phyloP scores from a whole-genome alignment of 2,113 vertebrate species.

The Nestor notabilis region DNA sequence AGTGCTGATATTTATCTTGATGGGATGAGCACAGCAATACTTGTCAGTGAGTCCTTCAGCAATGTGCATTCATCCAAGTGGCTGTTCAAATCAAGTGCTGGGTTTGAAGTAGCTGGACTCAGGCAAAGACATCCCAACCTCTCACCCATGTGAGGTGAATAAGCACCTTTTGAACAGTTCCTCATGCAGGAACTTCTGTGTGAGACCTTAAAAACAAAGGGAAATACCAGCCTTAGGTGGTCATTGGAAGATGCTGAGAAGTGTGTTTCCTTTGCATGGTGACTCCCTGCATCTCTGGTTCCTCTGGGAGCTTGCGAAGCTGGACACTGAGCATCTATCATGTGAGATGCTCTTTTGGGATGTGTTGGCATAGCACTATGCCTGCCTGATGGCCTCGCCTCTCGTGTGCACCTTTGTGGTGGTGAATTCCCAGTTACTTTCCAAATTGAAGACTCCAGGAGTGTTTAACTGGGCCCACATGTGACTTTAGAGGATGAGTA shows the following conservation, averaged over 20 bases:
- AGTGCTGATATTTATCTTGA: not conserved
- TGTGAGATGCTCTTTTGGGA: not conserved
- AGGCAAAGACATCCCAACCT: not conserved
- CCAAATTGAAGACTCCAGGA: not conserved
- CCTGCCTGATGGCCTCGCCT: not conserved
- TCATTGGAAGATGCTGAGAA: not conserved
- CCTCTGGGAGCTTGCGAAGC: not conserved
- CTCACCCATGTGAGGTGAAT: not conserved
- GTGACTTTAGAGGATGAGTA: not conserved
- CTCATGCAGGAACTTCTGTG: not conserved
- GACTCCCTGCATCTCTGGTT: not conserved
- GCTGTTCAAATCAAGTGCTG: not conserved
- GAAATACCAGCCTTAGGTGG: not conserved
- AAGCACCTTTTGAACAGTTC: not conserved
- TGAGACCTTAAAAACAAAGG: not conserved
- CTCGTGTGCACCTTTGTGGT: not conserved
- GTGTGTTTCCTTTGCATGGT: not conserved
- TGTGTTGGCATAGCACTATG: not conserved
- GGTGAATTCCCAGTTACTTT: not conserved
- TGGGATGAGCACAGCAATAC: not conserved
- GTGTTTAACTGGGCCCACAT: not conserved
- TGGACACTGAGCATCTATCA: not conserved
- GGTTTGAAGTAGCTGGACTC: not conserved
- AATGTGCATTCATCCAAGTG: not conserved
- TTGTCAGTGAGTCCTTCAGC: not conserved